These are phyloP conservation scores for Silvanus unidentatus DNA, from an alignment of 2,888 invertebrate species.

Conservation along the genomic window DNA sequence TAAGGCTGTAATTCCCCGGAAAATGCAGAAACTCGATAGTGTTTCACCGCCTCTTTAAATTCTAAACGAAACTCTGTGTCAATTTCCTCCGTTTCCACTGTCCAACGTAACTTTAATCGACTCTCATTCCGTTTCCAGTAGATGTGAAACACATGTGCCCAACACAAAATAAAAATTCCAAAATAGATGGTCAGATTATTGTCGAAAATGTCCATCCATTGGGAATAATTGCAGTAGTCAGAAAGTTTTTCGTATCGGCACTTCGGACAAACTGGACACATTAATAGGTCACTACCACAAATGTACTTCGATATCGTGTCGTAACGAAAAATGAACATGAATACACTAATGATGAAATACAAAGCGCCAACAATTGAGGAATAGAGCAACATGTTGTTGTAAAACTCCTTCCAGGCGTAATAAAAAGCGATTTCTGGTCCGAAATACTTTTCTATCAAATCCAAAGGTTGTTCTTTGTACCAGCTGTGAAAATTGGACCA, in stretches of 20 bases:
- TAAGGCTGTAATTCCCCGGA: conserved; percentile 21
- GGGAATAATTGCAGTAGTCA: too few species aligned
- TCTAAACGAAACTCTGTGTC: conserved; percentile 18
- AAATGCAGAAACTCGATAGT: conserved; percentile 9
- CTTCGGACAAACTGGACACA: conserved; percentile 47
- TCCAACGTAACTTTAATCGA: conserved; percentile 32
- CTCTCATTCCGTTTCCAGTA: conserved; percentile 35
- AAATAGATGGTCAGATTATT: conserved; percentile 33
- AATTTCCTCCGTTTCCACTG: conserved; percentile 18
- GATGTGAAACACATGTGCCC: conserved; percentile 35
- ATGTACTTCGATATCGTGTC: not conserved
- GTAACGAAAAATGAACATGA: not conserved
- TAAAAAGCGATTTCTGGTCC: conserved; percentile 53
- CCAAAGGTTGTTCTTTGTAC: conserved; percentile 56
- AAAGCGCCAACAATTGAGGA: conserved; percentile 46
- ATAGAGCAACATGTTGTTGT: conserved; percentile 49
- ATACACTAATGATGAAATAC: conserved; percentile 9
- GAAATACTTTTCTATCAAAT: conserved; percentile 53
- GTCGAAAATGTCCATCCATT: conserved; percentile 42
- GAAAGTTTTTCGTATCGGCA: too few species aligned
- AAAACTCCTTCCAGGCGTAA: conserved; percentile 54
- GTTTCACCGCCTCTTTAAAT: conserved; percentile 13
- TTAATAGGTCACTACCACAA: conserved; percentile 44
- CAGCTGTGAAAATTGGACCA: conserved; percentile 22
- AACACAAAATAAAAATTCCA: conserved; percentile 37